Evolutionary conservation across 1,140 invertebrate genomes (phyloP).

Genomic region (Orius insidiosus): DNA sequence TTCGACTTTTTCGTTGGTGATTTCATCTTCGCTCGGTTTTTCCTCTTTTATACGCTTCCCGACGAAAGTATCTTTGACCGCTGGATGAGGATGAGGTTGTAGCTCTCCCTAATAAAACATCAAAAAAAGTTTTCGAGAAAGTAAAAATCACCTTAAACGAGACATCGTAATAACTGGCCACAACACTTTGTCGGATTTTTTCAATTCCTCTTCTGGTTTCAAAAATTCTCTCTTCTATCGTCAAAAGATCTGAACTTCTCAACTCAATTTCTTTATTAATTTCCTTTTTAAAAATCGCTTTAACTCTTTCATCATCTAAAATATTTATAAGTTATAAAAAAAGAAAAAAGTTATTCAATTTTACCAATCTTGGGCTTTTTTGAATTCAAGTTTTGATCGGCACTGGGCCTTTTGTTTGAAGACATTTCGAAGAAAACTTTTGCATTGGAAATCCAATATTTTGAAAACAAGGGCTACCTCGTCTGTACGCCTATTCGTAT

Average conservation of each 20-base stretch:
- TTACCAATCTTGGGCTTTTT: too few relatives aligned
- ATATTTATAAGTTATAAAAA: too few relatives aligned
- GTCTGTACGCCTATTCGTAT: too few relatives aligned
- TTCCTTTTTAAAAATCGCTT: constrained; percentile 29
- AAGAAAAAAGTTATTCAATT: too few relatives aligned
- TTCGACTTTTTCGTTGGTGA: background rate
- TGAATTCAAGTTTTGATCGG: too few relatives aligned
- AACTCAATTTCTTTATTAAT: constrained; percentile 34
- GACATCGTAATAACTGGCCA: constrained; percentile 47
- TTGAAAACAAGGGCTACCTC: too few relatives aligned
- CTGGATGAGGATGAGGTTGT: constrained; percentile 52
- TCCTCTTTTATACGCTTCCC: constrained; percentile 8
- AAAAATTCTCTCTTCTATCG: constrained; percentile 39
- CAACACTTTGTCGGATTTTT: constrained; percentile 45
- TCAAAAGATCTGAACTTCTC: constrained; percentile 32
- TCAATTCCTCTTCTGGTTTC: constrained; percentile 46
- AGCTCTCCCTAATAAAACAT: constrained; percentile 23
- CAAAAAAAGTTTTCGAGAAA: too few relatives aligned
- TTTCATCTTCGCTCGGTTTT: background rate
- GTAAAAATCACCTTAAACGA: constrained; percentile 29
- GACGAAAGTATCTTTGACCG: constrained; percentile 46
- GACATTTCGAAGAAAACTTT: too few relatives aligned
- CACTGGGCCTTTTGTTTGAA: too few relatives aligned
- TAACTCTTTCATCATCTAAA: background rate
- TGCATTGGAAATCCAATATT: too few relatives aligned